Evolutionary conservation across 2,113 vertebrate genomes (phyloP).

Genomic region (Anguilla rostrata): DNA sequence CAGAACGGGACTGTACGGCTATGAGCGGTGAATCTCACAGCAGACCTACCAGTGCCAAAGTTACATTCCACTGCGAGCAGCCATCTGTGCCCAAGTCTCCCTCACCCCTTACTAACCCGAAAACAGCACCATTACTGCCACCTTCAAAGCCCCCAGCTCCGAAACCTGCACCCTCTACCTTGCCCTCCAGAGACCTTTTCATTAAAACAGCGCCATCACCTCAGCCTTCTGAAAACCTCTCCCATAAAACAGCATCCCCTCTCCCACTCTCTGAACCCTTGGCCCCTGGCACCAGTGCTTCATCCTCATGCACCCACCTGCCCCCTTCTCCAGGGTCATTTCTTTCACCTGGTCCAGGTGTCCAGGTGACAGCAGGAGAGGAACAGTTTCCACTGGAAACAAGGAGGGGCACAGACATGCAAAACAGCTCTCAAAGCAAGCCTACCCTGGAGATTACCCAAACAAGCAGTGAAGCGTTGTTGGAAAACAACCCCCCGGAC

Average conservation of each 20-base stretch:
- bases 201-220: not conserved
- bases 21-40: not conserved
- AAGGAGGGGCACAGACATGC: not conserved
- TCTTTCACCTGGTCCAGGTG: not conserved
- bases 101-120: not conserved
- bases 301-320: not conserved
- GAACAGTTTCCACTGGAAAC: not conserved
- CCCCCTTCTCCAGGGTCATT: not conserved
- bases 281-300: not conserved
- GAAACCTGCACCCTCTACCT: not conserved
- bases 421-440: conserved; percentile 4
- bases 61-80: not conserved
- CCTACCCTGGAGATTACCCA: not conserved
- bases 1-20: not conserved
- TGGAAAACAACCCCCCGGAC: conserved; percentile 7
- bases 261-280: not conserved
- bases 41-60: not conserved
- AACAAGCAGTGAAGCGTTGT: conserved; percentile 1
- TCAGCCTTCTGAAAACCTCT: not conserved
- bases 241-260: not conserved
- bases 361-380: not conserved
- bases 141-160: not conserved
- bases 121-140: not conserved
- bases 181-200: not conserved
- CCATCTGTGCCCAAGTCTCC: not conserved